Conservation (phyloP, 2,113 vertebrate species). For the Rhinoptilus africanus region DNA sequence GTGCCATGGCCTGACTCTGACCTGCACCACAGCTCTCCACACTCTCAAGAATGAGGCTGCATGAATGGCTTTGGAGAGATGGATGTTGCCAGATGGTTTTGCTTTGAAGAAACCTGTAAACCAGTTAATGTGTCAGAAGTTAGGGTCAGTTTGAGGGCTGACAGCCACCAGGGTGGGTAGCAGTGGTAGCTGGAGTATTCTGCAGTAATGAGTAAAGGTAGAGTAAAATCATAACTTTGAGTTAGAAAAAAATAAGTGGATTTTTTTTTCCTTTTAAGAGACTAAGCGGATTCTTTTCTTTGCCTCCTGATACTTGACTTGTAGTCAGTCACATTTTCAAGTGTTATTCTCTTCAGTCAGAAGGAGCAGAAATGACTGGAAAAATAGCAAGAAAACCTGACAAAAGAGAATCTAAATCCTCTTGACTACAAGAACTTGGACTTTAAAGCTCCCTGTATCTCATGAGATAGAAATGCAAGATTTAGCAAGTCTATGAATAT, state of each 20-base stretch:
- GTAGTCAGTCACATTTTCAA: not conserved
- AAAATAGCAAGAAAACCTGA: not conserved
- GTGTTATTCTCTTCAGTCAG: not conserved
- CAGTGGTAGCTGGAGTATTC: not conserved
- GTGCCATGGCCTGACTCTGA: rapidly evolving
- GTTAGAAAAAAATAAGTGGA: not conserved
- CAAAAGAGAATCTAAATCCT: not conserved
- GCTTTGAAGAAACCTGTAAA: not conserved
- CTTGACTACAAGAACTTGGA: not conserved
- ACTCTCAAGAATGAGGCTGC: not conserved
- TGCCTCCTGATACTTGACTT: not conserved
- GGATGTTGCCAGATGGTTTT: rapidly evolving
- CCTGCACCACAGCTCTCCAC: not conserved
- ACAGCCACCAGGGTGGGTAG: not conserved
- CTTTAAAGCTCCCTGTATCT: not conserved
- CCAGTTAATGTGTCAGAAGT: not conserved
- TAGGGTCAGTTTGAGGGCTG: not conserved
- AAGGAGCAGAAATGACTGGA: not conserved
- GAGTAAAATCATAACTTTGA: not conserved
- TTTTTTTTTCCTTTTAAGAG: not conserved
- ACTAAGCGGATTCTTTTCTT: not conserved
- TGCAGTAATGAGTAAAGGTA: not conserved
- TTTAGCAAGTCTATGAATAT: not conserved
- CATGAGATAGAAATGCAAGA: not conserved
- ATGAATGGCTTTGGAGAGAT: not conserved